phyloP scores from a whole-genome alignment of 2,888 invertebrate species.

The Hirtodrosophila cameraria region DNA sequence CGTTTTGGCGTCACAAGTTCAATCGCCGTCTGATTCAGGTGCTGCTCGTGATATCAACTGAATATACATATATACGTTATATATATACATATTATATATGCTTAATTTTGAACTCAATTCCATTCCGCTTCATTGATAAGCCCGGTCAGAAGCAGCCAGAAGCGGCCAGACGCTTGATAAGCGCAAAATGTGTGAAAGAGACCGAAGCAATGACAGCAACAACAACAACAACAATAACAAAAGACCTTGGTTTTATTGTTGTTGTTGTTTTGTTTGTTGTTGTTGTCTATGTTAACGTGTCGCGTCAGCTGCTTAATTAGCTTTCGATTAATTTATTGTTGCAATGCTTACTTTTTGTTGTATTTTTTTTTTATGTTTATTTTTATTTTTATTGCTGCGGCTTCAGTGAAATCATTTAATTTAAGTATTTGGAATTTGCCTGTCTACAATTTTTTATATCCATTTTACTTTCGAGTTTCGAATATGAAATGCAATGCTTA shows the following conservation, averaged over 20 bases:
- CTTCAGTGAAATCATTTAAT: too few relatives aligned
- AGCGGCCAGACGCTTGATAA: constrained; percentile 68
- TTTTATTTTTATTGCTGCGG: constrained; percentile 4
- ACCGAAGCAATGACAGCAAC: constrained; percentile 40
- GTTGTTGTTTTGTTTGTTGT: constrained; percentile 14
- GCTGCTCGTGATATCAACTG: constrained; percentile 35
- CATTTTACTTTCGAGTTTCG: too few relatives aligned
- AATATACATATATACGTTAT: not conserved
- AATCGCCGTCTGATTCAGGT: constrained; percentile 49
- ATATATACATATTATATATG: not conserved
- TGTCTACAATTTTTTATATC: too few relatives aligned
- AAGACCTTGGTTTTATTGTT: constrained; percentile 47
- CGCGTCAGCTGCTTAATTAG: constrained; percentile 75
- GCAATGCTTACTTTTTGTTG: constrained; percentile 21
- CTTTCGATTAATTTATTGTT: constrained; percentile 65
- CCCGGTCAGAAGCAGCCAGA: constrained; percentile 51
- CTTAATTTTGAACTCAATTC: constrained; percentile 51
- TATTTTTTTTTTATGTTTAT: not conserved
- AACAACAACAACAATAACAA: constrained; percentile 14
- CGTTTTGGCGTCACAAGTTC: constrained; percentile 44
- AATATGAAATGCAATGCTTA: too few relatives aligned
- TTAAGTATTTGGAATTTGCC: too few relatives aligned
- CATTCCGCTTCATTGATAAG: constrained; percentile 55
- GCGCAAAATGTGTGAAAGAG: constrained; percentile 42
- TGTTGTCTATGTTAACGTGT: constrained; percentile 35